phyloP scores from a whole-genome alignment of 2,888 invertebrate genomes.

The Dioctria linearis region DNA sequence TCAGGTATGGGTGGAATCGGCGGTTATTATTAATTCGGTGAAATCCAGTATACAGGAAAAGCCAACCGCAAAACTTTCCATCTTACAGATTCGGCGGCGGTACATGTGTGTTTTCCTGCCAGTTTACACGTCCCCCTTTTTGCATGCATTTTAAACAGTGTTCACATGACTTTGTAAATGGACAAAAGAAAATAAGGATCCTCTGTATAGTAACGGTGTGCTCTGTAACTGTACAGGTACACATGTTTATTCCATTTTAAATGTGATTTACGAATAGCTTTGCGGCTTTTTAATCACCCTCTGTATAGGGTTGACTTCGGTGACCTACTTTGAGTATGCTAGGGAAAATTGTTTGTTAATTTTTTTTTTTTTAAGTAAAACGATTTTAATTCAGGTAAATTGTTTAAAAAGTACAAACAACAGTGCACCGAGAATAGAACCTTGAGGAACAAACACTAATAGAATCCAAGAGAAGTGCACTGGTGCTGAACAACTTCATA shows the following conservation, averaged over 20 bases:
- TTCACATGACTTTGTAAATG: not conserved
- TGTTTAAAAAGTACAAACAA: no score
- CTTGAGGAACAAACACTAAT: no score
- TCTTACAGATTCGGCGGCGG: not conserved
- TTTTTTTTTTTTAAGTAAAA: no score
- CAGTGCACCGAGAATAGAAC: no score
- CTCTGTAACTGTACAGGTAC: not conserved
- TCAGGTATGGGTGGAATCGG: not conserved
- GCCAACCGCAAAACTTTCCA: not conserved
- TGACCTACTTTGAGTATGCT: no score
- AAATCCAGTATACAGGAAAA: not conserved
- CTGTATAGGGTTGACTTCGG: not conserved
- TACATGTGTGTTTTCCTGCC: no score
- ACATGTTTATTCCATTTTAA: not conserved
- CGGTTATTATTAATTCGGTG: not conserved
- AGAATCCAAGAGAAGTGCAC: no score
- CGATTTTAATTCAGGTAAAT: no score
- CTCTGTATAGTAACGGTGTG: not conserved
- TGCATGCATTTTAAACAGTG: no score
- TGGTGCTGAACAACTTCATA: no score
- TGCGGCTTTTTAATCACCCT: slow-evolving; percentile 5
- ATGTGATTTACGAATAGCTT: not conserved
- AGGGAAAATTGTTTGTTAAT: no score
- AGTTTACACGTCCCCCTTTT: no score
- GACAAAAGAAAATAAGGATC: not conserved